These are phyloP conservation scores for Smittia aterrima DNA, from an alignment of 2,888 invertebrate species.

Conservation along the genomic window DNA sequence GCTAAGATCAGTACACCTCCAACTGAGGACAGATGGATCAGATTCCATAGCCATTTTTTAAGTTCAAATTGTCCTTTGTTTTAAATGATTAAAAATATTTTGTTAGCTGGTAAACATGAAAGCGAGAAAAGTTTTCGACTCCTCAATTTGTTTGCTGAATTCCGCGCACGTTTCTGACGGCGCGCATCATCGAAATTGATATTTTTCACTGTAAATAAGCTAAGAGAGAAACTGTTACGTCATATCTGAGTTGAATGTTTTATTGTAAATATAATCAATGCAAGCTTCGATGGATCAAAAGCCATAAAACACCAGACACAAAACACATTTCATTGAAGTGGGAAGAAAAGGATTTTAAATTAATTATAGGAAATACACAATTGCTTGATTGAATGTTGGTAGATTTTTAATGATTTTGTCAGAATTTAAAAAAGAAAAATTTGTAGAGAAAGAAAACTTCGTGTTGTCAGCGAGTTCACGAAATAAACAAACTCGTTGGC, in stretches of 20 bases:
- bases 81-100: background rate
- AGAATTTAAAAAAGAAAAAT: background rate
- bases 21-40: background rate
- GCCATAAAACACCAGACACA: constrained; percentile 25
- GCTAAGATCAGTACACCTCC: background rate
- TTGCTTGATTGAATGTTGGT: constrained; percentile 36
- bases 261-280: too few species aligned
- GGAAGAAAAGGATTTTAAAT: background rate
- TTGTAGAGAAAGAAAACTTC: too few species aligned
- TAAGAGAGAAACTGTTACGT: too few species aligned
- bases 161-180: too few species aligned
- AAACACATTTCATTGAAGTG: background rate
- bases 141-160: too few species aligned
- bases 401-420: constrained; percentile 35
- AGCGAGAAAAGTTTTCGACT: too few species aligned
- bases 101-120: too few species aligned
- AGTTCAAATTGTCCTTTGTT: constrained; percentile 10
- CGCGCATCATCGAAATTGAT: too few species aligned
- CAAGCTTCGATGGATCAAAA: background rate
- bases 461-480: too few species aligned
- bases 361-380: constrained; percentile 2
- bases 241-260: too few species aligned
- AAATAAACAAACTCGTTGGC: too few species aligned
- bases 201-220: too few species aligned
- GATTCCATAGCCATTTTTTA: constrained; percentile 15